Conservation (phyloP, 2,797 vertebrate genomes). For the Amniataba percoides region DNA sequence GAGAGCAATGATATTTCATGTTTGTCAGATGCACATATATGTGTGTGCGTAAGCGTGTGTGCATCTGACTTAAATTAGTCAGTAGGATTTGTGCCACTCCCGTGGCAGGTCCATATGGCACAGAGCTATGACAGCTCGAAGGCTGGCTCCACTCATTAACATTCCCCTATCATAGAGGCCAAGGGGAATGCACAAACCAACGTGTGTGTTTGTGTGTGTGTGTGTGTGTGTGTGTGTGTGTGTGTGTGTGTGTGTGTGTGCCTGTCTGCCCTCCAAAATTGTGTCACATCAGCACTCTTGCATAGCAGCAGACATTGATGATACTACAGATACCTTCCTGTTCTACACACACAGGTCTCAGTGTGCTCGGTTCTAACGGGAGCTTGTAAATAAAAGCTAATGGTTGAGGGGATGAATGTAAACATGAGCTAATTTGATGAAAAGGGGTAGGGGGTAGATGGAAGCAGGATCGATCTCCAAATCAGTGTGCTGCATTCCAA, state of each 20-base stretch:
- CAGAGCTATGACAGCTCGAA: constrained; percentile 55
- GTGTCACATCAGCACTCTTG: constrained; percentile 3
- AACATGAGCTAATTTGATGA: constrained; percentile 51
- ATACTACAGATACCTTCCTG: constrained; percentile 2
- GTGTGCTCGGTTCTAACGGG: constrained; percentile 8
- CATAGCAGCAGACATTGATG: constrained; percentile 10
- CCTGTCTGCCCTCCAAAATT: constrained; percentile 12
- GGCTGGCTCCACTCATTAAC: constrained; percentile 67
- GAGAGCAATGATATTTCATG: not conserved
- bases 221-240: constrained; percentile 16
- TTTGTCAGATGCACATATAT: constrained; percentile 14
- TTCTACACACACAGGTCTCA: constrained; percentile 1
- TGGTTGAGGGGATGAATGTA: constrained; percentile 40
- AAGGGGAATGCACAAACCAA: constrained; percentile 44
- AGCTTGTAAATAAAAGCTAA: constrained; percentile 35
- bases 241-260: constrained; percentile 17
- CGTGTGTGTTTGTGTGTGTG: constrained; percentile 18
- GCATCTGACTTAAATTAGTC: constrained; percentile 54
- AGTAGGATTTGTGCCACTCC: constrained; percentile 65
- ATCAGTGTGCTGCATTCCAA: constrained; percentile 57
- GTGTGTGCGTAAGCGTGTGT: constrained; percentile 18
- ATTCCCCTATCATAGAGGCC: constrained; percentile 55
- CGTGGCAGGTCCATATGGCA: constrained; percentile 67
- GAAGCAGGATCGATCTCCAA: constrained; percentile 42
- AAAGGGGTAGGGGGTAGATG: not conserved